phyloP scores from a whole-genome alignment of 2,113 vertebrate genomes.

The Ranitomeya variabilis region DNA sequence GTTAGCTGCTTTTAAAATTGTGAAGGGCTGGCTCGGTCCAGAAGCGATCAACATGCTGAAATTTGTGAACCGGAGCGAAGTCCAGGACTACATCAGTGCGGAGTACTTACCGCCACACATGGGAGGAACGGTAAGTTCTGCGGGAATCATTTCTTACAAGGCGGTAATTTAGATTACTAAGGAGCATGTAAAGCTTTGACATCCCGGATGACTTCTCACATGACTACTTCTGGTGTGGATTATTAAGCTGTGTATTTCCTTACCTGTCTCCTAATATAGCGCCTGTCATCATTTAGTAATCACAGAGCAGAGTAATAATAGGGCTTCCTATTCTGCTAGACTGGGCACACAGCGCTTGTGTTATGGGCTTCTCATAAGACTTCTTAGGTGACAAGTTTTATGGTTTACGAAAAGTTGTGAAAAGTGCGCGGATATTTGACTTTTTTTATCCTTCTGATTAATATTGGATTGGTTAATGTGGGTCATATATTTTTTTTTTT shows the following conservation, averaged over 20 bases:
- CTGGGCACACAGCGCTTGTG: too few relatives aligned
- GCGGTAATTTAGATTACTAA: background rate
- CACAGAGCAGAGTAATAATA: too few relatives aligned
- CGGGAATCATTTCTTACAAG: background rate
- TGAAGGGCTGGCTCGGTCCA: slow-evolving; percentile 93
- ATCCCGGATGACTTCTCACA: background rate
- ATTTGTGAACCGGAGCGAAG: slow-evolving; percentile 83
- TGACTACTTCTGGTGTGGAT: background rate
- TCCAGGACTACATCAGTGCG: slow-evolving; percentile 81
- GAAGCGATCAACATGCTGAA: slow-evolving; percentile 91
- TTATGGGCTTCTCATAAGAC: too few relatives aligned
- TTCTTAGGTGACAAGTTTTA: too few relatives aligned
- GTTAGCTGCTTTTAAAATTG: slow-evolving; percentile 94
- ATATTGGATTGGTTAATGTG: too few relatives aligned
- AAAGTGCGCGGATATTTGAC: too few relatives aligned
- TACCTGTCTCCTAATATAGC: background rate
- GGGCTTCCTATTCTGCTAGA: too few relatives aligned
- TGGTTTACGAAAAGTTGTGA: too few relatives aligned
- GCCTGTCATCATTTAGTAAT: background rate
- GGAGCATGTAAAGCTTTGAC: background rate
- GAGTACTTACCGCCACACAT: slow-evolving; percentile 91
- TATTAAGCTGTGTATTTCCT: background rate
- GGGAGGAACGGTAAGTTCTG: slow-evolving; percentile 88
- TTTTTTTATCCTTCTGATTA: too few relatives aligned
- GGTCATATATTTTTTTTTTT: too few relatives aligned